Evolutionary conservation across 2,888 invertebrate species (phyloP).

Genomic region (Bruchidius siliquastri): DNA sequence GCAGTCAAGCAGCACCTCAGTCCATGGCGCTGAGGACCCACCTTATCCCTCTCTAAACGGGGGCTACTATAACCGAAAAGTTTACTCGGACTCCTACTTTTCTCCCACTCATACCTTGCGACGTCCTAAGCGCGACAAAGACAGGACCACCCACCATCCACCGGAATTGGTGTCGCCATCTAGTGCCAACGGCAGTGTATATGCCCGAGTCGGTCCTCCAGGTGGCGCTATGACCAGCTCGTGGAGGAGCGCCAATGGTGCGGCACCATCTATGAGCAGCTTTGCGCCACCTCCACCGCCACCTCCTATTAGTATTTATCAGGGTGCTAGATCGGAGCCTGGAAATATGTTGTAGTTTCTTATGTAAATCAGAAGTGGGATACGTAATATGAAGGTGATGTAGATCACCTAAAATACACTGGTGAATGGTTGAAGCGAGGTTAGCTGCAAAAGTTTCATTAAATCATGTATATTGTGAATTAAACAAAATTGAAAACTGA

Average conservation of each 20-base stretch:
- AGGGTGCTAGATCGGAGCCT: slow-evolving; percentile 48
- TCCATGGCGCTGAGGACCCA: slow-evolving; percentile 45
- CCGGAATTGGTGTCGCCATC: slow-evolving; percentile 45
- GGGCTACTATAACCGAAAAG: slow-evolving; percentile 63
- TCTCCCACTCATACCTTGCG: slow-evolving; percentile 44
- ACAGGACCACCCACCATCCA: slow-evolving; percentile 6
- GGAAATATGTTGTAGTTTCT: slow-evolving; percentile 44
- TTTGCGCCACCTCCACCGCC: slow-evolving; percentile 40
- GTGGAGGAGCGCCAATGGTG: slow-evolving; percentile 10
- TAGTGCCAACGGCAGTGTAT: slow-evolving; percentile 26
- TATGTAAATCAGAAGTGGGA: neutral
- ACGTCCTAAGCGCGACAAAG: slow-evolving; percentile 15
- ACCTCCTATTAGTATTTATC: slow-evolving; percentile 31
- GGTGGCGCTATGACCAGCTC: slow-evolving; percentile 33
- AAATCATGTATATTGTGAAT: too few species aligned
- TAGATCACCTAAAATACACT: too few species aligned
- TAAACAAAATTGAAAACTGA: too few species aligned
- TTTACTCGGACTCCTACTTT: slow-evolving; percentile 73
- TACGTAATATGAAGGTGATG: neutral
- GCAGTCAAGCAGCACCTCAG: slow-evolving; percentile 5
- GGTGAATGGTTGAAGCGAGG: neutral
- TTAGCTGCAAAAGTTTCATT: neutral
- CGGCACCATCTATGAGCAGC: slow-evolving; percentile 42
- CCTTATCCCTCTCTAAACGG: slow-evolving; percentile 63
- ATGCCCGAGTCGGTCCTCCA: slow-evolving; percentile 46